A percentile compares a stretch with the other conserved stretches of the same genome.
Evolutionary conservation across 1,140 invertebrate species (phyloP).

Genomic region (Ceratosolen solmsi): DNA sequence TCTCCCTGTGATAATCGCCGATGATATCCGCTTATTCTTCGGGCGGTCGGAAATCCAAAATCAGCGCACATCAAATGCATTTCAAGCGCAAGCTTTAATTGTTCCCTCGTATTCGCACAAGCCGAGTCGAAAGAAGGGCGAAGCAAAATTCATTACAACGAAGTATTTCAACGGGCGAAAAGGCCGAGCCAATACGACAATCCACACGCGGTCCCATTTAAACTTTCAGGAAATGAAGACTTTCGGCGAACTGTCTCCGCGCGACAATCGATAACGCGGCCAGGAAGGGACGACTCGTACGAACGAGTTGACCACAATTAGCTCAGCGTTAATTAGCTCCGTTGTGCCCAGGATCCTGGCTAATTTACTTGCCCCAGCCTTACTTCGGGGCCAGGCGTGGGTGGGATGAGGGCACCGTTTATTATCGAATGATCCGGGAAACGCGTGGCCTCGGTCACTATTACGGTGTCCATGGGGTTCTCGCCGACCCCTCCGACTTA

Average conservation of each 20-base stretch:
- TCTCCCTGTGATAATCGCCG: no score
- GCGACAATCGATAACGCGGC: slow-evolving; percentile 6
- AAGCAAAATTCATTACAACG: neutral
- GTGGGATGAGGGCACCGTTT: slow-evolving; percentile 1
- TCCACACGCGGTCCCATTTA: slow-evolving; percentile 44
- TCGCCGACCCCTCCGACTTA: no score
- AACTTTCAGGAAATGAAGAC: slow-evolving; percentile 51
- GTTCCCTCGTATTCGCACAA: neutral
- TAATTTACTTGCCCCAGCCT: no score
- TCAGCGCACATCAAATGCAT: neutral
- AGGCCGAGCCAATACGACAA: slow-evolving; percentile 34
- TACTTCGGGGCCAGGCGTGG: slow-evolving; percentile 28
- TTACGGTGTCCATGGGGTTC: no score
- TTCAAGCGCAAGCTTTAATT: neutral
- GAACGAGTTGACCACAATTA: slow-evolving; percentile 46
- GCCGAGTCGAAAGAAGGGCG: neutral
- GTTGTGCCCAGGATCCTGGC: neutral
- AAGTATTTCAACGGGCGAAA: neutral
- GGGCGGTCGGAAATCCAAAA: neutral
- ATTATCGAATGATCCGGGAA: slow-evolving; percentile 14
- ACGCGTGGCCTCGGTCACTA: no score
- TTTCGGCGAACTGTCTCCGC: slow-evolving; percentile 36
- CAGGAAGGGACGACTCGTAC: neutral
- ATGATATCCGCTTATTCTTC: no score
- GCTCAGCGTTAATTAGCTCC: slow-evolving; percentile 35